phyloP scores from a whole-genome alignment of 1,140 invertebrate genomes.

The Neodiprion pinetum region DNA sequence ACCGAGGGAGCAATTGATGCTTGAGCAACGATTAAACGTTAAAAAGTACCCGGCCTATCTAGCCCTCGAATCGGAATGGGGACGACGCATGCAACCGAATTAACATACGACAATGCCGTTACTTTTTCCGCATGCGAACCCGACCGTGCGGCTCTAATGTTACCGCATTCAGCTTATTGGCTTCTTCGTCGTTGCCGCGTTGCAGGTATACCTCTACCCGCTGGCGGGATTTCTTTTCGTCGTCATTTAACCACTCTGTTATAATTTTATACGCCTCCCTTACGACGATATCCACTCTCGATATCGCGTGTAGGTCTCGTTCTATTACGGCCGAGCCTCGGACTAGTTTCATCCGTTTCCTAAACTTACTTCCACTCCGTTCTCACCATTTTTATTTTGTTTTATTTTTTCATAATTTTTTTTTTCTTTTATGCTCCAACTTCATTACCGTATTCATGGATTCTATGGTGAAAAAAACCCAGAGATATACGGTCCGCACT shows the following conservation, averaged over 20 bases:
- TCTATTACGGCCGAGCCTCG: neutral
- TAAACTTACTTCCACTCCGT: neutral
- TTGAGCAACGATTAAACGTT: slow-evolving; percentile 47
- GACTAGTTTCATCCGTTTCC: neutral
- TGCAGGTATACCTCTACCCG: neutral
- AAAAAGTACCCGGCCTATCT: slow-evolving; percentile 42
- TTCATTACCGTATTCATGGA: neutral
- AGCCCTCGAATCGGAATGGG: slow-evolving; percentile 40
- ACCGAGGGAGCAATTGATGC: slow-evolving; percentile 24
- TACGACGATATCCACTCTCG: neutral
- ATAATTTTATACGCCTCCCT: neutral
- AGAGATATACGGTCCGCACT: too few species aligned
- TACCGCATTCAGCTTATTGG: slow-evolving; percentile 26
- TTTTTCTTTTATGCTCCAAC: neutral
- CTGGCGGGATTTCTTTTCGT: neutral
- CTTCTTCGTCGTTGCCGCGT: neutral
- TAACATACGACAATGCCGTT: slow-evolving; percentile 42
- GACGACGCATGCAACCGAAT: slow-evolving; percentile 44
- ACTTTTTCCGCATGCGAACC: slow-evolving; percentile 42
- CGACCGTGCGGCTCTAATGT: slow-evolving; percentile 19
- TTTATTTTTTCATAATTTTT: neutral
- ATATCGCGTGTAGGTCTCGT: neutral
- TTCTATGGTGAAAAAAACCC: too few species aligned
- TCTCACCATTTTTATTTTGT: neutral
- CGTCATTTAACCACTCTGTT: neutral